A percentile compares a stretch with the other conserved stretches of the same genome.
Evolutionary conservation across 2,888 invertebrate species (phyloP).

Genomic region (Lysandra bellargus): DNA sequence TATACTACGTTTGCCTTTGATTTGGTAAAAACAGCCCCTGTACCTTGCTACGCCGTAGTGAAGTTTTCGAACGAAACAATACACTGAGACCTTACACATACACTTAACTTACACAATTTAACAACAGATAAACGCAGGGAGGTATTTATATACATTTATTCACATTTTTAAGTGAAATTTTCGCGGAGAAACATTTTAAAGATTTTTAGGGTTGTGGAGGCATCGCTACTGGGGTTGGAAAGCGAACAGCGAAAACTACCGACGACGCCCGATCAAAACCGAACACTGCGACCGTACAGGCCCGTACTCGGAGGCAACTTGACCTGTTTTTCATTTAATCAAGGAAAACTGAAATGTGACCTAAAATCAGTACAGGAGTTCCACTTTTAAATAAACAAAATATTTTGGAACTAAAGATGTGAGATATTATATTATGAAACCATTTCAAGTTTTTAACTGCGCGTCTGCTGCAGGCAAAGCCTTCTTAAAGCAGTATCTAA

Average conservation of each 20-base stretch:
- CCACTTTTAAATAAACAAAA: too few species aligned
- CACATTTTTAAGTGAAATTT: conserved; percentile 45
- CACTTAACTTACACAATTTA: conserved; percentile 56
- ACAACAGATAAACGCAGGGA: conserved; percentile 48
- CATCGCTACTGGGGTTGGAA: conserved; percentile 71
- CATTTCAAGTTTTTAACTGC: too few species aligned
- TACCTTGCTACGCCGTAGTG: conserved; percentile 33
- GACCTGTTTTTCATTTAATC: conserved; percentile 30
- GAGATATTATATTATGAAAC: too few species aligned
- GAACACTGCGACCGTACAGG: conserved; percentile 69
- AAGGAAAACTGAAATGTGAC: not conserved
- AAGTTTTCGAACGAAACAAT: conserved; percentile 38
- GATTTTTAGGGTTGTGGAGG: conserved; percentile 67
- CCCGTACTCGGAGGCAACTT: conserved; percentile 47
- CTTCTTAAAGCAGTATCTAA: too few species aligned
- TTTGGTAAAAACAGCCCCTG: conserved; percentile 13
- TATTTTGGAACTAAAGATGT: too few species aligned
- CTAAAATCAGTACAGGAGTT: not conserved
- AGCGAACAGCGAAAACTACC: conserved; percentile 69
- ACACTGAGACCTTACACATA: conserved; percentile 63
- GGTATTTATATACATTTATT: conserved; percentile 55
- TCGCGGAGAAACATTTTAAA: conserved; percentile 60
- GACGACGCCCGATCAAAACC: conserved; percentile 62
- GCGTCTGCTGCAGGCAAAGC: too few species aligned
- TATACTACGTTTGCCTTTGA: not conserved